Percentiles rank a stretch among this genome's conserved stretches.
phyloP scores from a whole-genome alignment of 2,888 invertebrate species.

The Galerucella pusilla region DNA sequence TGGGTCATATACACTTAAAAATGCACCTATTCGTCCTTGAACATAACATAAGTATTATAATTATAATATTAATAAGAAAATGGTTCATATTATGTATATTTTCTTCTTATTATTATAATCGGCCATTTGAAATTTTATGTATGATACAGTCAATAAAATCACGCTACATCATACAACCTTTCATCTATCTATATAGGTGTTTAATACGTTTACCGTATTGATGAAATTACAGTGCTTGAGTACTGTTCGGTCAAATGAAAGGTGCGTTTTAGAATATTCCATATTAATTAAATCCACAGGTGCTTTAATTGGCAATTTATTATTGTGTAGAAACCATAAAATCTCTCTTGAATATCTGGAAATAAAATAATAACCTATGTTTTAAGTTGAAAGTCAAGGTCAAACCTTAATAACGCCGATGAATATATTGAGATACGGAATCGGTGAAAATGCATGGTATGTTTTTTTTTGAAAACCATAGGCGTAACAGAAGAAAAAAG shows the following conservation, averaged over 20 bases:
- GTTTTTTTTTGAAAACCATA: background rate
- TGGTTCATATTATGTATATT: too few species aligned
- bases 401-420: background rate
- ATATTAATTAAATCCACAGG: background rate
- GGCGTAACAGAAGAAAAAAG: background rate
- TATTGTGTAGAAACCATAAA: background rate
- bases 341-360: background rate
- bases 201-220: background rate
- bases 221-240: background rate
- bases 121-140: too few species aligned
- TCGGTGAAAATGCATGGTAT: background rate
- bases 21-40: too few species aligned
- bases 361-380: background rate
- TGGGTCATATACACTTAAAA: too few species aligned
- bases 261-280: background rate
- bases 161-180: background rate
- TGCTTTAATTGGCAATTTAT: background rate
- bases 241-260: too few species aligned
- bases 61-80: too few species aligned
- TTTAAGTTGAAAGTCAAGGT: constrained; percentile 15
- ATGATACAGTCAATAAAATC: background rate
- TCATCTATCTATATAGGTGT: background rate
- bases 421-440: background rate
- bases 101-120: too few species aligned
- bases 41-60: too few species aligned